Evolutionary conservation across 2,888 invertebrate species (phyloP).

Genomic region (Operophtera brumata): DNA sequence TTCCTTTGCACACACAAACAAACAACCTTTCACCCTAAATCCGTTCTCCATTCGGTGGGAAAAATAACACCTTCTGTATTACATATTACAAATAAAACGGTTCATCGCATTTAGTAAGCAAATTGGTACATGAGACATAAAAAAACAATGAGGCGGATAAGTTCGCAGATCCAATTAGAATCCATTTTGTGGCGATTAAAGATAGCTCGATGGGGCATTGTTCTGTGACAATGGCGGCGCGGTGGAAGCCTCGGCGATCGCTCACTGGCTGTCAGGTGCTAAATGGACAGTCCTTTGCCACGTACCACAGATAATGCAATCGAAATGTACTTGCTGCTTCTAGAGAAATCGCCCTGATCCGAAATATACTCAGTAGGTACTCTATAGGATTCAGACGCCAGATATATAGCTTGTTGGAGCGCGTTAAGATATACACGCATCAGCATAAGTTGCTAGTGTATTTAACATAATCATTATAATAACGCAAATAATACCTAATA

Average conservation of each 20-base stretch:
- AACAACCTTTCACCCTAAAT: too few relatives aligned
- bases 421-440: too few relatives aligned
- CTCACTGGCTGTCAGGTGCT: conserved; percentile 73
- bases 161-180: conserved; percentile 75
- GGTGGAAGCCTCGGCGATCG: conserved; percentile 64
- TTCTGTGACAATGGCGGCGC: conserved; percentile 66
- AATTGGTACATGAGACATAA: neutral
- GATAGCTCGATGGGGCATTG: conserved; percentile 71
- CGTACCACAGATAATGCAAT: neutral
- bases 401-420: neutral
- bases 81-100: too few relatives aligned
- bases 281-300: conserved; percentile 53
- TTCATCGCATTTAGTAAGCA: too few relatives aligned
- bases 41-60: too few relatives aligned
- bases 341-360: neutral
- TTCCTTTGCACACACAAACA: too few relatives aligned
- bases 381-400: neutral
- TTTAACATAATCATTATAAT: too few relatives aligned
- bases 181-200: conserved; percentile 72
- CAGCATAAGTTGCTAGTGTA: too few relatives aligned
- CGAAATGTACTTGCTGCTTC: too few relatives aligned
- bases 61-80: too few relatives aligned
- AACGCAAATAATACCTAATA: too few relatives aligned
- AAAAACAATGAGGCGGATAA: conserved; percentile 6
- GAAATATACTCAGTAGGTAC: neutral